Evolutionary conservation across 2,888 invertebrate genomes (phyloP), one percentile per base, ranked within the genome.

Genomic region (Erebia palarica): DNA sequence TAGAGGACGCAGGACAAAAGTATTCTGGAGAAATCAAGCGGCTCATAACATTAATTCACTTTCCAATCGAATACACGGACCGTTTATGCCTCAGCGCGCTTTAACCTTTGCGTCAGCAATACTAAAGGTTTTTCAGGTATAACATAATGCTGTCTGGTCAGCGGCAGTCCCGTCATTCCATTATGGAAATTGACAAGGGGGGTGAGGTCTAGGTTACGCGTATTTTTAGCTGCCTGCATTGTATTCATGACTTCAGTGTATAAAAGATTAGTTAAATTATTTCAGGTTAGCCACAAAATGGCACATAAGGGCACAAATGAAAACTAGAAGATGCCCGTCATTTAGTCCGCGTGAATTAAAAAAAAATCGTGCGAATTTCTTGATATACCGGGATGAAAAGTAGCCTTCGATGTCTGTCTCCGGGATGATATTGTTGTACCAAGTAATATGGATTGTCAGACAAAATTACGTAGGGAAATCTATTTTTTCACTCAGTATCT

Each of bases 181-280:
- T 89, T 88, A 89, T 88, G 87, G 83, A 88, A 87, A 88, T 88
- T 87, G 88, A 83, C 84, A 85, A 83, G 85, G 73, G 73, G 70
- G 70, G 68, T 68, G 68, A 68, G 69, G 67, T 70, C 59, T 65
- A 65, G 36, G 55, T 9, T 59, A 58, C 18, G 53, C 42, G 58
- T 55, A 65, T 70, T 70, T 65, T 65, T 57, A 65, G 44, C 55
- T 44, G 44, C 16, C 10, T 57, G 16, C 18, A 44, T 57, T 18
- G 16, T 42, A 44, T 44, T 18, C 53, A 51, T 36, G 13, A 49
- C 5, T 36, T 36, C 36, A 7, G 36, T 36, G 5, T 36, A 36
- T 36, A 36, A 36, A n/a, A 36, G 36, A 7, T 36, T 36, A 36
- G 36, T 36, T 36, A 36, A 36, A 36, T 36, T 36, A 36, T 5